These are phyloP conservation scores for Chloromyia formosa DNA, from an alignment of 2,888 invertebrate species.

Conservation along the genomic window DNA sequence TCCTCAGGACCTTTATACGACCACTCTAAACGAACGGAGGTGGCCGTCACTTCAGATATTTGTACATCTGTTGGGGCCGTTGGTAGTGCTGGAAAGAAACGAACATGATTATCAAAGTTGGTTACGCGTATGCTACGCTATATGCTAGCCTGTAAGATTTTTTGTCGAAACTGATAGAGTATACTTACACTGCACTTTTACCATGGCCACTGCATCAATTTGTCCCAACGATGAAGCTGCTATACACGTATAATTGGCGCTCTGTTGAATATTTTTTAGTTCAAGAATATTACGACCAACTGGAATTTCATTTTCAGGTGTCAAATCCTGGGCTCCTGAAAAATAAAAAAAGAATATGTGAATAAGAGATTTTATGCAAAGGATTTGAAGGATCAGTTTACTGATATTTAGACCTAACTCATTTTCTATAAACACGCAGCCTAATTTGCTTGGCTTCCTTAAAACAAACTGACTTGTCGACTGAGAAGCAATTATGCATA, in stretches of 20 bases:
- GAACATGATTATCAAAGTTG: too few relatives aligned
- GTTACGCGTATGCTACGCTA: too few relatives aligned
- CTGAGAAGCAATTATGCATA: too few relatives aligned
- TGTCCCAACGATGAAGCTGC: slow-evolving; percentile 94
- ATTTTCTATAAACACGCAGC: not conserved
- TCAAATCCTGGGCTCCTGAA: slow-evolving; percentile 78
- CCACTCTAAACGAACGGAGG: slow-evolving; percentile 93
- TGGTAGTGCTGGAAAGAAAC: slow-evolving; percentile 76
- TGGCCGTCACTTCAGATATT: slow-evolving; percentile 92
- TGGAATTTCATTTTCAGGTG: slow-evolving; percentile 87
- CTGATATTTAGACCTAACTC: not conserved
- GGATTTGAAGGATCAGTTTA: not conserved
- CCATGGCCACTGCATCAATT: slow-evolving; percentile 86
- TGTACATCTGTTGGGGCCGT: slow-evolving; percentile 89
- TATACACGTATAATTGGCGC: slow-evolving; percentile 96
- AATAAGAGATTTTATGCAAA: too few relatives aligned
- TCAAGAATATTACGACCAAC: slow-evolving; percentile 87
- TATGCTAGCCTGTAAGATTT: not conserved
- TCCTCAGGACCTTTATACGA: slow-evolving; percentile 88
- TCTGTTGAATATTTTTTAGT: slow-evolving; percentile 86
- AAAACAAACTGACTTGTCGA: too few relatives aligned
- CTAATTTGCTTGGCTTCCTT: too few relatives aligned
- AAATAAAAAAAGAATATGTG: slow-evolving; percentile 2
- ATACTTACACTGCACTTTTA: slow-evolving; percentile 94
- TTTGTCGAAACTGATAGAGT: too few relatives aligned